A percentile compares a stretch with the other conserved stretches of the same genome.
These are phyloP conservation scores for Murina feae DNA, from an alignment of 2,113 vertebrate genomes.

Conservation along the genomic window DNA sequence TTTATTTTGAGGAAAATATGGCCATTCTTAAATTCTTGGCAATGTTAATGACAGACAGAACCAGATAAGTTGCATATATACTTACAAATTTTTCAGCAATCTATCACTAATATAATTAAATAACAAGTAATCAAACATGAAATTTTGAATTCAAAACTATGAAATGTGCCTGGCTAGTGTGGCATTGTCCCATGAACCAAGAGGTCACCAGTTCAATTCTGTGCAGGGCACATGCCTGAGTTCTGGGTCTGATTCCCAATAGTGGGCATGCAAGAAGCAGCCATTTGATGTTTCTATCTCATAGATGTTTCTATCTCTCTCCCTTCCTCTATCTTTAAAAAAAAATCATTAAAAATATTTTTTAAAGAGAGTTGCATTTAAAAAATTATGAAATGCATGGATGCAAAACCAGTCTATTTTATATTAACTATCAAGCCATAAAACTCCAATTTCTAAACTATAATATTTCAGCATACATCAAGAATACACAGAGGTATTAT, in stretches of 20 bases:
- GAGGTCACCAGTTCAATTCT: no score
- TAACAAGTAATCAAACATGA: not conserved
- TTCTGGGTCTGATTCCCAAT: no score
- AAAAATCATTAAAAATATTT: no score
- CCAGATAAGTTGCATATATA: not conserved
- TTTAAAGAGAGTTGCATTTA: no score
- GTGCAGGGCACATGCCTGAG: no score
- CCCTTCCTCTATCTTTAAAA: no score
- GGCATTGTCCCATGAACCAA: no score
- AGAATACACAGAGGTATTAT: not conserved
- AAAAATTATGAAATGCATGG: not conserved
- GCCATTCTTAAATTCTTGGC: not conserved
- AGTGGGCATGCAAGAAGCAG: no score
- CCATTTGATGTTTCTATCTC: no score
- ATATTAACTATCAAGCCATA: not conserved
- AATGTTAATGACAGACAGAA: not conserved
- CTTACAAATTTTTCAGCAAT: not conserved
- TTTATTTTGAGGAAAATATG: not conserved
- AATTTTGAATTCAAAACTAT: not conserved
- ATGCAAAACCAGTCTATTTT: not conserved
- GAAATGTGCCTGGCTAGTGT: not conserved
- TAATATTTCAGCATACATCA: not conserved
- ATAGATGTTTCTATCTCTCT: no score
- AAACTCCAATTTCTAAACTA: not conserved
- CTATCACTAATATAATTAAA: not conserved